Percentiles rank a stretch among this genome's conserved stretches.
Conservation (phyloP, 2,888 invertebrate genomes). For the Philonicus albiceps region DNA sequence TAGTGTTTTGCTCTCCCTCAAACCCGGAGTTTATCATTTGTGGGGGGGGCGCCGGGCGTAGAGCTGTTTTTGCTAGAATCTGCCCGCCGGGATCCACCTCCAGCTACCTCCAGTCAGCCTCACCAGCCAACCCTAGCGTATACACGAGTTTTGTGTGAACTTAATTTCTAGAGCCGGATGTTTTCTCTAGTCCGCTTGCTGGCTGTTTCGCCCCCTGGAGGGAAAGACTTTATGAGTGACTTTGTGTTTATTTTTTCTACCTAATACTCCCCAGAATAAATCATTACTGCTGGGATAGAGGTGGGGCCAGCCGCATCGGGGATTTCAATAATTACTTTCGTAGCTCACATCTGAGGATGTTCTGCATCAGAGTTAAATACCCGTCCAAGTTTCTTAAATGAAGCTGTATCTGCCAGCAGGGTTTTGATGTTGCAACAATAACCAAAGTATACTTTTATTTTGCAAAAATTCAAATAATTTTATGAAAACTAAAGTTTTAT, state of each 20-base stretch:
- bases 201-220: background rate
- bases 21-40: conserved; percentile 1
- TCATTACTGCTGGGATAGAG: background rate
- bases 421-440: background rate
- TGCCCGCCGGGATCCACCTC: background rate
- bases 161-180: conserved; percentile 36
- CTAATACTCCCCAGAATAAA: conserved; percentile 21
- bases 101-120: background rate
- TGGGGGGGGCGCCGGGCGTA: background rate
- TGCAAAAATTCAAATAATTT: background rate
- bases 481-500: background rate
- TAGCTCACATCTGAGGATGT: background rate
- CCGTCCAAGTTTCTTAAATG: background rate
- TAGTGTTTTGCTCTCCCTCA: background rate
- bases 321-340: conserved; percentile 4
- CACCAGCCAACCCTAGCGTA: background rate
- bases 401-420: background rate
- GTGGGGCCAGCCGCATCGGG: background rate
- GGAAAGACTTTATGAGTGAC: conserved; percentile 26
- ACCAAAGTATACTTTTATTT: background rate
- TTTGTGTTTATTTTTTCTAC: conserved; percentile 31
- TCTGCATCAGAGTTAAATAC: background rate
- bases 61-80: background rate
- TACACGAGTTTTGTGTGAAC: conserved; percentile 5
- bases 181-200: conserved; percentile 13